Conservation (phyloP, 2,113 vertebrate genomes). For the Malaclemys terrapin region DNA sequence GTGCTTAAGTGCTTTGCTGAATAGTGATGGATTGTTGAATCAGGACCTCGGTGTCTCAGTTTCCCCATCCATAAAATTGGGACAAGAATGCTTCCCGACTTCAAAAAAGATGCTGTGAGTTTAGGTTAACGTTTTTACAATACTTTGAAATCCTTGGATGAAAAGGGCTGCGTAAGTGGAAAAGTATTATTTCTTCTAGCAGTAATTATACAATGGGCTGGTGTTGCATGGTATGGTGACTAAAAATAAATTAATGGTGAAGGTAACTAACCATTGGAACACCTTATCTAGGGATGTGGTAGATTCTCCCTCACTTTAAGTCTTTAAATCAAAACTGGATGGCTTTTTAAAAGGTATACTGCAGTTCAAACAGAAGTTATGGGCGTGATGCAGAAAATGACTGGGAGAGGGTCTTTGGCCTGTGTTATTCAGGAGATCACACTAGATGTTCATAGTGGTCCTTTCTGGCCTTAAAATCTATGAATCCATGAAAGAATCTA, state of each 20-base stretch:
- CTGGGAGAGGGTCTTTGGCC: background rate
- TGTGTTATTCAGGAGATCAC: background rate
- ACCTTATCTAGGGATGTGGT: background rate
- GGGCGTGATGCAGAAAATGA: background rate
- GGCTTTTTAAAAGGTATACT: background rate
- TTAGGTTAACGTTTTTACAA: background rate
- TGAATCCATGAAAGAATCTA: conserved; percentile 1
- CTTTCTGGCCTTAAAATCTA: conserved; percentile 30
- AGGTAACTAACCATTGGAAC: background rate
- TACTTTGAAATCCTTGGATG: background rate
- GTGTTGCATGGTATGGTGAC: background rate
- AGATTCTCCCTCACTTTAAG: background rate
- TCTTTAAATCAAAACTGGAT: background rate
- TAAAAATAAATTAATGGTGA: background rate
- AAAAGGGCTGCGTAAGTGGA: background rate
- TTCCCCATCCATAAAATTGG: background rate
- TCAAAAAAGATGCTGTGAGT: background rate
- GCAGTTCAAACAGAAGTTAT: background rate
- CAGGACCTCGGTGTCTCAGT: background rate
- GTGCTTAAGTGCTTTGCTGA: background rate
- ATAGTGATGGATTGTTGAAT: background rate
- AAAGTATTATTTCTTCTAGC: background rate
- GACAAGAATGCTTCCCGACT: background rate
- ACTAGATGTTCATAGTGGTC: background rate
- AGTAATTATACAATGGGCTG: background rate